Base-by-base conservation (phyloP, 2,797 vertebrate genomes). In the Botia almorhae region DNA sequence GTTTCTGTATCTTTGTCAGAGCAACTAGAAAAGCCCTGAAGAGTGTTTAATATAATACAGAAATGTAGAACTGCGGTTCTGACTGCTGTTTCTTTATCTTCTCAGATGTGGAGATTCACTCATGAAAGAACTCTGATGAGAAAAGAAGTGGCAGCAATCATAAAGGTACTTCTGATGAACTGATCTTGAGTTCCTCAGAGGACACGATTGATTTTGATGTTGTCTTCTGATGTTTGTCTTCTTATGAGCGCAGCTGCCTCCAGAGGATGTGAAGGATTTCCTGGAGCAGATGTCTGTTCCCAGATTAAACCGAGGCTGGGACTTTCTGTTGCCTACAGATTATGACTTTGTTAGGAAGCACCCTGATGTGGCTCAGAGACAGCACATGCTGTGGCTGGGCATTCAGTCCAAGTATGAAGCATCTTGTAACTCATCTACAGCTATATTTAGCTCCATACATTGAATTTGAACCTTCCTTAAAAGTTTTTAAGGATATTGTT, bases 201-300 rank as follows among this genome's bases (percentile, higher is more conserved):
- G 50, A 11, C 5, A 16, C 3, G 17, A 53, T 39, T 36, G 50
- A 43, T 50, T 33, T n/a, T 8, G 39, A 61, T 43, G 17, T 43
- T 16, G 16, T 8, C 16, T 19, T 63, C 36, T 64, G 72, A 21
- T 19, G 1, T 7, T 75, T 55, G 12, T 83, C 2, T 0, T 53
- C 23, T 2, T 12, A 69, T 75, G 11, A 51, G 12, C 46, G 5
- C 86, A 99, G 98, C 96, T 99, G 84, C 97, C 97, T 43, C 95
- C 97, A 0, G 98, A 99, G 90, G 98, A 99, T 1, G 98, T 99
- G 87, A 99, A 97, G 88, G 98, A 99, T 89, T 98, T 99, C 83
- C 90, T 99, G 86, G 98, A 99, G 88, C 98, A 99, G 72, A 97
- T 99, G 93, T 94, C 98, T 0, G 89, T 93, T 69, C 95, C 97